phyloP scores from a whole-genome alignment of 1,140 invertebrate species.

The Drusus annulatus region DNA sequence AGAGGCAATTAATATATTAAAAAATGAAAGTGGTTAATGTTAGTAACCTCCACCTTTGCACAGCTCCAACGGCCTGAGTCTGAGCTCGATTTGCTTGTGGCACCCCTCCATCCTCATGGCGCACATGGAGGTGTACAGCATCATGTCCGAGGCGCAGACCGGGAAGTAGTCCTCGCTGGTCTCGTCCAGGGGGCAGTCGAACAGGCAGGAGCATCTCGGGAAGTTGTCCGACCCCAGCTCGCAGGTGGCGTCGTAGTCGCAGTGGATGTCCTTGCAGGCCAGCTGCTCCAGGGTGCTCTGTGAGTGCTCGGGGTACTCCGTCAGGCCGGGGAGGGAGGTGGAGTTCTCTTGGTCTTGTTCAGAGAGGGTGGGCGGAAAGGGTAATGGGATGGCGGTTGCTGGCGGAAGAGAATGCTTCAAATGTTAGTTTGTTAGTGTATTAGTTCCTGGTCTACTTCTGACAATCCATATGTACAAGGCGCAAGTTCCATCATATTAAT shows the following conservation, averaged over 20 bases:
- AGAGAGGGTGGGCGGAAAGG: slow-evolving; percentile 63
- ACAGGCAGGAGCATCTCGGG: slow-evolving; percentile 83
- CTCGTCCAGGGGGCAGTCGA: slow-evolving; percentile 76
- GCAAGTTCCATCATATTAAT: no score
- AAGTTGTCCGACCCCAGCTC: slow-evolving; percentile 83
- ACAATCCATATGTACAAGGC: no score
- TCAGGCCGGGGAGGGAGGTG: slow-evolving; percentile 45
- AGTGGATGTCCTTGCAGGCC: slow-evolving; percentile 85
- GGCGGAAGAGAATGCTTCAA: slow-evolving; percentile 4
- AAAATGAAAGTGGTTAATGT: not conserved
- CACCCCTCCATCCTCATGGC: slow-evolving; percentile 91
- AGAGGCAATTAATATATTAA: no score
- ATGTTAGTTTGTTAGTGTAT: slow-evolving; percentile 29
- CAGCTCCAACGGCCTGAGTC: slow-evolving; percentile 83
- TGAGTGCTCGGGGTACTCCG: slow-evolving; percentile 61
- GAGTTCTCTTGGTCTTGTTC: slow-evolving; percentile 62
- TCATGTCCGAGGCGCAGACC: slow-evolving; percentile 88
- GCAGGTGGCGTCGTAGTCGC: slow-evolving; percentile 88
- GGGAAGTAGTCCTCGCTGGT: slow-evolving; percentile 74
- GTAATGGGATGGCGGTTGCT: slow-evolving; percentile 61
- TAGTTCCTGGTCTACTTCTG: no score
- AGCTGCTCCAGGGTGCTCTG: slow-evolving; percentile 72
- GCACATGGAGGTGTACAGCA: slow-evolving; percentile 86
- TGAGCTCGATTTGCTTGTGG: slow-evolving; percentile 85
- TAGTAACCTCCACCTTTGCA: slow-evolving; percentile 80